Evolutionary conservation across 2,888 invertebrate genomes (phyloP).

Genomic region (Sepioteuthis lessoniana): DNA sequence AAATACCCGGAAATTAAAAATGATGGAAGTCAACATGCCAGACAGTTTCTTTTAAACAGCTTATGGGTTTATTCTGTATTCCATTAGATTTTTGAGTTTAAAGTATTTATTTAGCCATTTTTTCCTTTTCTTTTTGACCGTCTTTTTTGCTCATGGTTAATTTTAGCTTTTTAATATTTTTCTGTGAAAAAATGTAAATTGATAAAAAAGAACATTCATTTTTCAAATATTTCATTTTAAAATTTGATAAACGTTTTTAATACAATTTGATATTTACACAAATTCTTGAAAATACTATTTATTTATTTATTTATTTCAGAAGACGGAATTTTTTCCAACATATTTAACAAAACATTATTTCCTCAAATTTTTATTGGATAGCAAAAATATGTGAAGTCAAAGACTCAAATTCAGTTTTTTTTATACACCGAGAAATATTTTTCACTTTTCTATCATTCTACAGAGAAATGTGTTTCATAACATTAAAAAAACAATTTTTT

Average conservation of each 20-base stretch:
- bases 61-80: background rate
- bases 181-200: background rate
- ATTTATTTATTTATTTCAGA: too few species aligned
- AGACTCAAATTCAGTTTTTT: too few species aligned
- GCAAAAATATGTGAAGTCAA: too few species aligned
- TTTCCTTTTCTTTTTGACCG: background rate
- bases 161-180: background rate
- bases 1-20: constrained; percentile 4
- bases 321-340: too few species aligned
- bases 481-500: too few species aligned
- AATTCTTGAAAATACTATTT: background rate
- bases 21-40: background rate
- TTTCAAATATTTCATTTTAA: background rate
- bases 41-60: background rate
- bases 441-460: too few species aligned
- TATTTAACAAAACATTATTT: too few species aligned
- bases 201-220: too few species aligned
- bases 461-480: too few species aligned
- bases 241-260: background rate
- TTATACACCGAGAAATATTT: too few species aligned
- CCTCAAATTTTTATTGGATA: too few species aligned
- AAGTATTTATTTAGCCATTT: background rate
- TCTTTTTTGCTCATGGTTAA: background rate
- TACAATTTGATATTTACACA: background rate
- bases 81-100: background rate